phyloP scores from a whole-genome alignment of 2,888 invertebrate species.

The Mythimna vitellina region DNA sequence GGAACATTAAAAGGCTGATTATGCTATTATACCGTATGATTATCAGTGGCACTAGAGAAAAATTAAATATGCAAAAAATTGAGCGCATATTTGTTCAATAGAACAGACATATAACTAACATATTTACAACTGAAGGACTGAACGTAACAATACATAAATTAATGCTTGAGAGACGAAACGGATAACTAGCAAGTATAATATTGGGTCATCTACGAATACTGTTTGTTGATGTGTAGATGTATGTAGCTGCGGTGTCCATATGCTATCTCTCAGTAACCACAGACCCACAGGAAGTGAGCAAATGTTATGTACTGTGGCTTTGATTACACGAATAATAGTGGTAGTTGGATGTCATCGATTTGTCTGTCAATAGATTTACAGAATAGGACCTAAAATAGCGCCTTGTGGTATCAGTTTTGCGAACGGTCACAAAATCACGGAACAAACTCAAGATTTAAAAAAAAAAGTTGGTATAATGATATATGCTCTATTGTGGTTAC shows the following conservation, averaged over 20 bases:
- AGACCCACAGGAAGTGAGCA: constrained; percentile 15
- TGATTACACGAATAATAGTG: not conserved
- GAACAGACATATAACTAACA: no score
- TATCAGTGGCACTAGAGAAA: no score
- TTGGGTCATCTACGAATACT: not conserved
- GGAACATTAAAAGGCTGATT: no score
- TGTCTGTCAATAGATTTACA: not conserved
- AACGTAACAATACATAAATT: no score
- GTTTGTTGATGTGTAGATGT: not conserved
- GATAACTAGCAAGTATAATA: not conserved
- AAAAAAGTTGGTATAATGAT: no score
- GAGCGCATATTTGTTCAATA: no score
- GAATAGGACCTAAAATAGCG: not conserved
- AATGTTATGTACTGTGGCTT: constrained; percentile 23
- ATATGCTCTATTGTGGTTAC: no score
- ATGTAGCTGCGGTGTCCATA: not conserved
- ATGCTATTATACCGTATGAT: no score
- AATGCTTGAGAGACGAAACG: not conserved
- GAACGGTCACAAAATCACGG: no score
- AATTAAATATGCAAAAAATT: no score
- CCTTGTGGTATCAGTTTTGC: not conserved
- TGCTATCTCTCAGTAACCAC: constrained; percentile 9
- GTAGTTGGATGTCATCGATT: not conserved
- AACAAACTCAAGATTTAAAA: no score
- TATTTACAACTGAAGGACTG: not conserved